Evolutionary conservation across 2,797 vertebrate genomes (phyloP).

Genomic region (Lophura swinhoii): DNA sequence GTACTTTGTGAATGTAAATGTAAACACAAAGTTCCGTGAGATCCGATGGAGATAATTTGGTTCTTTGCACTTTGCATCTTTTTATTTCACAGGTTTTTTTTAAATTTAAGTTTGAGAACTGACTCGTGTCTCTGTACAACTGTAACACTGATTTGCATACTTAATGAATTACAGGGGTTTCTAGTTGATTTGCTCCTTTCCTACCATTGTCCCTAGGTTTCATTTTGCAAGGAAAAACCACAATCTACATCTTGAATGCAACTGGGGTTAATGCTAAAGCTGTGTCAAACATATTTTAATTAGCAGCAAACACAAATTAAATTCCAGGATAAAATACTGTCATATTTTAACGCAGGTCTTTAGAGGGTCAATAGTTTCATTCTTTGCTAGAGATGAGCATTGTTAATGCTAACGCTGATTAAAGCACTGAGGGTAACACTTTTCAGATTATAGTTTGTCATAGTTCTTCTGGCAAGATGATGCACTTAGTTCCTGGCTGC

Average conservation of each 20-base stretch:
- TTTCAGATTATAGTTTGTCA: constrained; percentile 41
- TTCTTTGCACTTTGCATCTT: constrained; percentile 15
- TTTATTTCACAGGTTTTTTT: neutral
- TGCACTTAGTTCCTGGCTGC: constrained; percentile 48
- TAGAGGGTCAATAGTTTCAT: constrained; percentile 38
- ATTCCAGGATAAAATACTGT: constrained; percentile 66
- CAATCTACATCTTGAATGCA: constrained; percentile 34
- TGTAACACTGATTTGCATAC: neutral
- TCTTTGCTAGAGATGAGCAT: neutral
- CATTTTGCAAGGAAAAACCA: neutral
- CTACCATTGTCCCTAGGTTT: neutral
- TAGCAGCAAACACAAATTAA: constrained; percentile 74
- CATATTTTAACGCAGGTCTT: constrained; percentile 28
- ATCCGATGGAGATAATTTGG: neutral
- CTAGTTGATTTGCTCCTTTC: neutral
- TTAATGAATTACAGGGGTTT: constrained; percentile 50
- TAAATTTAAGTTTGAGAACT: neutral
- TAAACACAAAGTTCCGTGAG: neutral
- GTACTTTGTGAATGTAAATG: neutral
- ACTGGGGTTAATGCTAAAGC: constrained; percentile 57
- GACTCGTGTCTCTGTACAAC: neutral
- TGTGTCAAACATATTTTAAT: constrained; percentile 73
- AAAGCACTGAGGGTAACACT: constrained; percentile 63
- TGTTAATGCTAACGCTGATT: constrained; percentile 73
- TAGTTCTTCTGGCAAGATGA: constrained; percentile 52